These are phyloP conservation scores for Brachionichthys hirsutus DNA, from an alignment of 2,113 vertebrate species.

Conservation along the genomic window DNA sequence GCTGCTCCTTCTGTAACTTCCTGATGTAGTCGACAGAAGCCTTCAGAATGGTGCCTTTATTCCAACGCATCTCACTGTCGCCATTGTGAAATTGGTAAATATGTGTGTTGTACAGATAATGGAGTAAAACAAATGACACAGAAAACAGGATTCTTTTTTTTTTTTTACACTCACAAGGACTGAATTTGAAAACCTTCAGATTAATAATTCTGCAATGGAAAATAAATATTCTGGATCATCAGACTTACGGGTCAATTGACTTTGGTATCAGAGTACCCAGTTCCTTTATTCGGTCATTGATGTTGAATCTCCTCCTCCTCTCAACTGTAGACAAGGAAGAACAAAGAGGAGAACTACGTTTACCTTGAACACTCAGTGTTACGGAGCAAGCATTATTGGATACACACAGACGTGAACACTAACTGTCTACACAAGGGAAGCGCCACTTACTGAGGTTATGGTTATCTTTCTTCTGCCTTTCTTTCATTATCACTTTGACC, in stretches of 20 bases:
- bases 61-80: conserved; percentile 92
- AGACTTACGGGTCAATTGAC: conserved; percentile 86
- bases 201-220: background rate
- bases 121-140: background rate
- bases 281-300: conserved; percentile 93
- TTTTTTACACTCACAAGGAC: rapidly evolving
- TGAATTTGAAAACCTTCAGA: background rate
- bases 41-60: conserved; percentile 94
- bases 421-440: conserved; percentile 1
- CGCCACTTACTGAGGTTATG: conserved; percentile 88
- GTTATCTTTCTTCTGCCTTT: conserved; percentile 93
- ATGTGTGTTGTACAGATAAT: background rate
- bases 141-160: background rate
- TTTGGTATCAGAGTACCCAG: conserved; percentile 90
- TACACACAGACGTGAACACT: no score
- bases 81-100: conserved; percentile 1
- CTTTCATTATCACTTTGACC: conserved; percentile 79
- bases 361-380: background rate
- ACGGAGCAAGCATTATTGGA: no score
- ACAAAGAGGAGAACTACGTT: background rate
- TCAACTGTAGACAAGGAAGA: conserved; percentile 77
- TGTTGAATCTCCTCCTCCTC: conserved; percentile 90
- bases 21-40: conserved; percentile 95
- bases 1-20: conserved; percentile 92
- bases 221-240: background rate